phyloP scores from a whole-genome alignment of 2,888 invertebrate species.

The Hanleya hanleyi region DNA sequence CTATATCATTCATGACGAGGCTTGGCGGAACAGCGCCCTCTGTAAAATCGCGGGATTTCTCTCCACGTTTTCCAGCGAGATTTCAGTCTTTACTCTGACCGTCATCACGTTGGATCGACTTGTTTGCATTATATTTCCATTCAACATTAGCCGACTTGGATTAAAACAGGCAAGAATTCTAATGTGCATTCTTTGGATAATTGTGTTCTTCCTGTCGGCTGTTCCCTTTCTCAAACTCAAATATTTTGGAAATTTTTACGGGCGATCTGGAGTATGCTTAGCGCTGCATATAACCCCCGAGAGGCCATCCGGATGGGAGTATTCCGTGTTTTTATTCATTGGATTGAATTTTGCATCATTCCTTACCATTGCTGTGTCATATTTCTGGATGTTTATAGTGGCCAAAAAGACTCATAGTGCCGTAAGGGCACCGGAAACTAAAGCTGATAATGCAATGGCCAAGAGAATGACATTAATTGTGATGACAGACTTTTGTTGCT shows the following conservation, averaged over 20 bases:
- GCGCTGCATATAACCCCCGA: constrained; percentile 76
- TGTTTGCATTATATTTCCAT: constrained; percentile 72
- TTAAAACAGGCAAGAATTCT: constrained; percentile 60
- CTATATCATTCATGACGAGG: constrained; percentile 69
- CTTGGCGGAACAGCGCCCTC: constrained; percentile 64
- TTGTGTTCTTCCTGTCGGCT: constrained; percentile 56
- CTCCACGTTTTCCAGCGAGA: constrained; percentile 73
- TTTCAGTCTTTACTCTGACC: constrained; percentile 73
- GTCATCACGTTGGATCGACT: constrained; percentile 74
- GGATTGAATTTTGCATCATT: constrained; percentile 75
- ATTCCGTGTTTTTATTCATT: constrained; percentile 76
- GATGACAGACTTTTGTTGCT: constrained; percentile 76
- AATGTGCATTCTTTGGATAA: constrained; percentile 64
- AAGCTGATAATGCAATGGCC: constrained; percentile 75
- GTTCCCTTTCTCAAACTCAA: constrained; percentile 58
- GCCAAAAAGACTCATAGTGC: constrained; percentile 74
- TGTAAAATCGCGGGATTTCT: constrained; percentile 70
- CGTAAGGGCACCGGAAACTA: constrained; percentile 68
- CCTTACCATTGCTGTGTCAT: constrained; percentile 74
- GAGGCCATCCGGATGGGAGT: constrained; percentile 76
- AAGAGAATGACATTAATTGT: constrained; percentile 76
- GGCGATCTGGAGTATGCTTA: constrained; percentile 76
- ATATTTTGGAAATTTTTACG: constrained; percentile 76
- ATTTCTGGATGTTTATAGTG: constrained; percentile 76
- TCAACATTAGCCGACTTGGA: constrained; percentile 59